A percentile compares a stretch with the other conserved stretches of the same genome.
These are phyloP conservation scores for Zootermopsis nevadensis DNA, from an alignment of 2,888 invertebrate species.

Conservation along the genomic window DNA sequence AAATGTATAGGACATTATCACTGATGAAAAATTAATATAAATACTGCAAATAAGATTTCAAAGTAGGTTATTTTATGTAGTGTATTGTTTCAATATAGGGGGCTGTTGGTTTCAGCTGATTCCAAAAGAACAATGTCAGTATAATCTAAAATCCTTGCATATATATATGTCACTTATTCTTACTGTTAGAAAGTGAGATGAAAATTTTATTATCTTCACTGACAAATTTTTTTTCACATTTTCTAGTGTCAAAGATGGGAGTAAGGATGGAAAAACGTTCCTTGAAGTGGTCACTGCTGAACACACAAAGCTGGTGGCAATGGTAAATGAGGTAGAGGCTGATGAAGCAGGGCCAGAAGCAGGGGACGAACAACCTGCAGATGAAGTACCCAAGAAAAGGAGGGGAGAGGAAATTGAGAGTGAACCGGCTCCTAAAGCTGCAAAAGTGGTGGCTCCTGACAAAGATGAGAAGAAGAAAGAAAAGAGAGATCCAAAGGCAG, in stretches of 20 bases:
- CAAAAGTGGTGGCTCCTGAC: conserved; percentile 62
- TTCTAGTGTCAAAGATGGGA: conserved; percentile 64
- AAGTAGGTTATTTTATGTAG: too few species aligned
- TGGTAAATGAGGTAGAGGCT: conserved; percentile 62
- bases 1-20: too few species aligned
- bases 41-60: too few species aligned
- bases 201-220: background rate
- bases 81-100: too few species aligned
- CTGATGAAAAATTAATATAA: too few species aligned
- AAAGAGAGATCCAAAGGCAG: conserved; percentile 66
- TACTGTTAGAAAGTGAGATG: too few species aligned
- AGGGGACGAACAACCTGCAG: conserved; percentile 50
- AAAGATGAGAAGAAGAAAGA: conserved; percentile 72
- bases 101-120: too few species aligned
- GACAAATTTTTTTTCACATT: background rate
- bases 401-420: conserved; percentile 61
- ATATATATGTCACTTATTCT: background rate
- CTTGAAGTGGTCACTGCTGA: conserved; percentile 69
- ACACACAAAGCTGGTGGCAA: conserved; percentile 69
- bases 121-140: too few species aligned
- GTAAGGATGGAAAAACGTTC: conserved; percentile 63
- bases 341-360: conserved; percentile 54
- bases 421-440: conserved; percentile 61
- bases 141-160: background rate
- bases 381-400: conserved; percentile 62